Base-by-base conservation (phyloP, 2,797 vertebrate species). In the Malacoraja senta region DNA sequence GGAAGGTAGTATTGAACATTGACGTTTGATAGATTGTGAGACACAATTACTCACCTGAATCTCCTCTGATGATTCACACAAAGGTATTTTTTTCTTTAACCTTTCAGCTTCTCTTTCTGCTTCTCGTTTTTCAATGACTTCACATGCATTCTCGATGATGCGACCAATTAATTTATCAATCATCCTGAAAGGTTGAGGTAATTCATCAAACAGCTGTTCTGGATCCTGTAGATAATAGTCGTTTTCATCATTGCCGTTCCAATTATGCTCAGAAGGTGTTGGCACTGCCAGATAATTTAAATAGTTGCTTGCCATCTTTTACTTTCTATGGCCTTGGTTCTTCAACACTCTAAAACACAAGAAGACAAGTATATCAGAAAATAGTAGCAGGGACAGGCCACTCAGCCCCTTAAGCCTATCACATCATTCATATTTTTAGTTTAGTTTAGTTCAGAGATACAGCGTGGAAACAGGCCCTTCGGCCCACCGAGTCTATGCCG, bases 171-270 rank as follows among this genome's bases (percentile, higher is more conserved):
- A 93, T 93, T 96, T 97, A 94, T 93, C 94, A 93, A 96, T 94
- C 96, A 96, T 97, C 79, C 96, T 95, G 76, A 96, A 94, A 0
- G 97, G 97, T 95, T 97, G 96, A 17, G 97, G 97, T 94, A 97
- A 94, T 0, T 1, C 93, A 79, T 96, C 96, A 13, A 83, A 1
- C 29, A 94, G 93, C 93, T 78, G 76, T 4, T 95, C 94, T 0
- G 96, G 94, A 93, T 97, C 96, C 65, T 84, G 94, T 93, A 96
- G 94, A 91, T 94, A 95, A 65, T 94, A 95, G 58, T 95, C 76
- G 35, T 95, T 95, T 8, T 96, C 94, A 0, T 97, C 96, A 80
- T 95, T 94, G 6, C 90, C 94, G 63, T 94, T 83, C 96, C 96
- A 96, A 88, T 96, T 96, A 76, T 94, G 93, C 86, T 96, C 97